phyloP scores from a whole-genome alignment of 1,140 invertebrate species.

The Cecropterus lyciades region DNA sequence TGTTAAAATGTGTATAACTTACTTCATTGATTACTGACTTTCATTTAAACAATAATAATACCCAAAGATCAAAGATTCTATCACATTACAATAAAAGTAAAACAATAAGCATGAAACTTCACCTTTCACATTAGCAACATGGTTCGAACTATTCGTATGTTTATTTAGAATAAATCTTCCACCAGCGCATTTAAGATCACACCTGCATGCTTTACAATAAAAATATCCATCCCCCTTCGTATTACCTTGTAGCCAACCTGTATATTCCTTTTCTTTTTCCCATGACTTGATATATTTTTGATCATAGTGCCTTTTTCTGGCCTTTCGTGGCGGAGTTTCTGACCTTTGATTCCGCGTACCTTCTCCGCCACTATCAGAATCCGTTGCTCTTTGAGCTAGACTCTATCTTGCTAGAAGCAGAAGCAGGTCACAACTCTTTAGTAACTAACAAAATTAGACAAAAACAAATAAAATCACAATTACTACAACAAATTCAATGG shows the following conservation, averaged over 20 bases:
- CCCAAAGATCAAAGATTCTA: too few species aligned
- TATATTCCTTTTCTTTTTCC: slow-evolving; percentile 39
- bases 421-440: too few species aligned
- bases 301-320: slow-evolving; percentile 41
- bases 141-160: slow-evolving; percentile 37
- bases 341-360: not conserved
- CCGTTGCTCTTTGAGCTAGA: too few species aligned
- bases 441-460: too few species aligned
- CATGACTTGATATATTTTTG: slow-evolving; percentile 41
- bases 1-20: too few species aligned
- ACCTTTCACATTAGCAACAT: slow-evolving; percentile 38
- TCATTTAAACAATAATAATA: too few species aligned
- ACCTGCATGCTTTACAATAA: slow-evolving; percentile 44
- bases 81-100: too few species aligned
- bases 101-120: not conserved
- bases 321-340: slow-evolving; percentile 9
- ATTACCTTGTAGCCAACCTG: slow-evolving; percentile 42
- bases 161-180: slow-evolving; percentile 27
- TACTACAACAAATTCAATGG: too few species aligned
- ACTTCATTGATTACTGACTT: too few species aligned
- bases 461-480: too few species aligned
- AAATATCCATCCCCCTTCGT: slow-evolving; percentile 42
- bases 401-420: too few species aligned
- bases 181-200: slow-evolving; percentile 41
- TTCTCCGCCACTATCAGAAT: too few species aligned